Percentiles rank a stretch among this genome's conserved stretches.
phyloP scores from a whole-genome alignment of 2,113 vertebrate genomes.

The Anguilla japonica region DNA sequence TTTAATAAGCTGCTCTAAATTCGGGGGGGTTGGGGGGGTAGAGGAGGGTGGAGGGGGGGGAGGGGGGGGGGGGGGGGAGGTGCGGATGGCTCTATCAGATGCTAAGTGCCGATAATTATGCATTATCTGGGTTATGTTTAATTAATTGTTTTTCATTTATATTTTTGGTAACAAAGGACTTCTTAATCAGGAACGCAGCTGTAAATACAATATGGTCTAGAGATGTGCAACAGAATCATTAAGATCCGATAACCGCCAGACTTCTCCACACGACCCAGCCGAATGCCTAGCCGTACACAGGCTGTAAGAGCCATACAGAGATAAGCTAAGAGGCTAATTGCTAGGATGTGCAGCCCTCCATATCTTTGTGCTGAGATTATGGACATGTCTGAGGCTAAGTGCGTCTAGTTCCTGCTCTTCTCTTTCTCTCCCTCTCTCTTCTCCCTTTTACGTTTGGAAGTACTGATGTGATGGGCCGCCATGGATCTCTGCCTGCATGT shows the following conservation, averaged over 20 bases:
- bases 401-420: conserved; percentile 30
- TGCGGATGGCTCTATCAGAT: conserved; percentile 34
- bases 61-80: conserved; percentile 48
- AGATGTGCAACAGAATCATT: not conserved
- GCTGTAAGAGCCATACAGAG: conserved; percentile 25
- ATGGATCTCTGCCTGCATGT: not conserved
- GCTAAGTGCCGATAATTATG: conserved; percentile 65
- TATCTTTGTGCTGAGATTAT: conserved; percentile 43
- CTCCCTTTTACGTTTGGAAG: not conserved
- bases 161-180: conserved; percentile 54
- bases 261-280: not conserved
- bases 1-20: conserved; percentile 62
- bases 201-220: conserved; percentile 53
- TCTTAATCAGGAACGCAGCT: conserved; percentile 52
- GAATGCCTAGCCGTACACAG: not conserved
- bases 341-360: conserved; percentile 53
- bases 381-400: conserved; percentile 44
- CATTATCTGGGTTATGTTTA: conserved; percentile 59
- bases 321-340: conserved; percentile 45
- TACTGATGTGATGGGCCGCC: no score
- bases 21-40: conserved; percentile 42
- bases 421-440: conserved; percentile 16
- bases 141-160: conserved; percentile 65
- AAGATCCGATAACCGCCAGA: not conserved
- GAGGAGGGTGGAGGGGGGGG: conserved; percentile 22